Conservation (phyloP, 2,888 invertebrate genomes). For the Panzeria rudis region DNA sequence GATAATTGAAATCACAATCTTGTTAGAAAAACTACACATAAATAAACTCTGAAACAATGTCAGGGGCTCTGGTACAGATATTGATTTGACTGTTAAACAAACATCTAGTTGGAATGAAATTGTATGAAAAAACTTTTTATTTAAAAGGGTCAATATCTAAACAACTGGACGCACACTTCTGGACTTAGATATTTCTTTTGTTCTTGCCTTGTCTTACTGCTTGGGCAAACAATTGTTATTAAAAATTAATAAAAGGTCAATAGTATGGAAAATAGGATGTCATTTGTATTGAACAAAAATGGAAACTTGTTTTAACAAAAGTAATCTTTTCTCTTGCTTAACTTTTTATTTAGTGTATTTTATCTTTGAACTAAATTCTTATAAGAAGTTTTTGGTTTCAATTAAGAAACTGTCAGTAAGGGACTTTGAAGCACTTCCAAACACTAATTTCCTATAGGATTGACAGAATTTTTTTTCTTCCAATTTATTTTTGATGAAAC, state of each 20-base stretch:
- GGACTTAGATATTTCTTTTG: slow-evolving; percentile 53
- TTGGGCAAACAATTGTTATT: slow-evolving; percentile 59
- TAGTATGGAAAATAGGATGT: slow-evolving; percentile 45
- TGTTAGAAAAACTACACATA: slow-evolving; percentile 51
- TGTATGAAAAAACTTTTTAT: slow-evolving; percentile 40
- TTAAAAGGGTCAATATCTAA: slow-evolving; percentile 39
- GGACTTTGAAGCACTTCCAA: slow-evolving; percentile 30
- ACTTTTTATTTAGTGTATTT: slow-evolving; percentile 27
- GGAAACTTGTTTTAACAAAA: slow-evolving; percentile 18
- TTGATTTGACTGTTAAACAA: slow-evolving; percentile 41
- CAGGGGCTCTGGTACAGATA: slow-evolving; percentile 35
- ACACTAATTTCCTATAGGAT: slow-evolving; percentile 62
- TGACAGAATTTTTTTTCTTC: slow-evolving; percentile 18
- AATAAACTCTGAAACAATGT: slow-evolving; percentile 44
- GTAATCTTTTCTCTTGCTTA: not conserved
- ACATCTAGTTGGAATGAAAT: slow-evolving; percentile 40
- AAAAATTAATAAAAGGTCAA: slow-evolving; percentile 72
- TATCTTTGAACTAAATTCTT: slow-evolving; percentile 59
- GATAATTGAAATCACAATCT: slow-evolving; percentile 72
- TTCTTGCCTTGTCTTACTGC: slow-evolving; percentile 40
- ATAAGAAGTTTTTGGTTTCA: slow-evolving; percentile 68
- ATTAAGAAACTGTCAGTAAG: slow-evolving; percentile 64
- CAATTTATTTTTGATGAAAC: not conserved
- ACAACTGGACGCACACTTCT: slow-evolving; percentile 61
- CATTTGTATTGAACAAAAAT: slow-evolving; percentile 26